Evolutionary conservation across 2,888 invertebrate genomes (phyloP).

Genomic region (Sesia apiformis): DNA sequence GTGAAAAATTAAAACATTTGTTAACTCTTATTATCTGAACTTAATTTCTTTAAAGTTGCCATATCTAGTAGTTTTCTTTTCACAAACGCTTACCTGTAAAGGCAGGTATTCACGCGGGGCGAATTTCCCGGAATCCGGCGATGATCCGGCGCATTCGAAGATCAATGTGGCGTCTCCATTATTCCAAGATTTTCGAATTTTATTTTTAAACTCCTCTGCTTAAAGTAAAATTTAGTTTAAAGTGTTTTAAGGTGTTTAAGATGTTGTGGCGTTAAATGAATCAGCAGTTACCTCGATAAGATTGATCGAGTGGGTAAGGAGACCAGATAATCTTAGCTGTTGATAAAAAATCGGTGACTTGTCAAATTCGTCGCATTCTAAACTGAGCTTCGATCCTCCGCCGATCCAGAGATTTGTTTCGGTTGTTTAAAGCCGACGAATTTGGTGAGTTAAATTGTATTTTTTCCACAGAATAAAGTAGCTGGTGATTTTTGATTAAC

Average conservation of each 20-base stretch:
- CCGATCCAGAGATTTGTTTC: slow-evolving; percentile 37
- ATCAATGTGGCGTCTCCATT: slow-evolving; percentile 41
- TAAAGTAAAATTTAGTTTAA: background rate
- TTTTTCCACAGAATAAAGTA: too few species aligned
- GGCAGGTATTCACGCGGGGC: slow-evolving; percentile 71
- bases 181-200: slow-evolving; percentile 13
- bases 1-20: too few species aligned
- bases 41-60: slow-evolving; percentile 3
- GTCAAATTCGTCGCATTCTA: slow-evolving; percentile 72
- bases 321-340: slow-evolving; percentile 62
- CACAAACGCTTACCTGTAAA: slow-evolving; percentile 50
- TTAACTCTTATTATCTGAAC: too few species aligned
- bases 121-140: slow-evolving; percentile 72
- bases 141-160: slow-evolving; percentile 62
- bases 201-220: background rate
- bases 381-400: slow-evolving; percentile 34
- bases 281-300: slow-evolving; percentile 61
- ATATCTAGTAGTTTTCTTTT: slow-evolving; percentile 26
- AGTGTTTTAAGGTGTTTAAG: background rate
- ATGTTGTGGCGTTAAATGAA: slow-evolving; percentile 4
- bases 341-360: slow-evolving; percentile 69
- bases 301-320: slow-evolving; percentile 73
- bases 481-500: too few species aligned
- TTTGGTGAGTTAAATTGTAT: background rate
- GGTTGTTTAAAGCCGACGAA: slow-evolving; percentile 21